Evolutionary conservation across 1,140 invertebrate species (phyloP).

Genomic region (Phortica variegata): DNA sequence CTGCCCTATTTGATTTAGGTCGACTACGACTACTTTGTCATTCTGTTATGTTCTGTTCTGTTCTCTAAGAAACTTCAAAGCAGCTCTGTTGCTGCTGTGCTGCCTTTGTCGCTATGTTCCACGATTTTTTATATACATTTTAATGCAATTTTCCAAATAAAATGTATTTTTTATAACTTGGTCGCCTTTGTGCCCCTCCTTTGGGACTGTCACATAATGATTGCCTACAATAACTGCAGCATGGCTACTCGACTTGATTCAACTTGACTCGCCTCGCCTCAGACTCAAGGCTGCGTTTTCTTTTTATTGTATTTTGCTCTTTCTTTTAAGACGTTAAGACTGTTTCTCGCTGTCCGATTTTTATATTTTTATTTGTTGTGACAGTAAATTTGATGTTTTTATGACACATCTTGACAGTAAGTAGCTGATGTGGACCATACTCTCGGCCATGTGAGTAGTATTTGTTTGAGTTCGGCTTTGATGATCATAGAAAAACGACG

Average conservation of each 20-base stretch:
- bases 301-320: conserved; percentile 32
- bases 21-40: conserved; percentile 8
- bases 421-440: conserved; percentile 37
- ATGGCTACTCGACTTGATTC: conserved; percentile 9
- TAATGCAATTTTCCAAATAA: conserved; percentile 53
- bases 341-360: conserved; percentile 31
- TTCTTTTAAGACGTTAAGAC: background rate
- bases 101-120: conserved; percentile 10
- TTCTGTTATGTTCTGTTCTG: background rate
- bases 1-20: conserved; percentile 42
- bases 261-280: conserved; percentile 20
- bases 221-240: conserved; percentile 12
- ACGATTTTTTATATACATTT: conserved; percentile 40
- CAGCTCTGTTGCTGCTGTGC: too few species aligned
- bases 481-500: too few species aligned
- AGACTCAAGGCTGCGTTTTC: conserved; percentile 29
- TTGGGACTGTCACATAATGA: conserved; percentile 17
- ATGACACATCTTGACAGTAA: conserved; percentile 51
- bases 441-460: conserved; percentile 2
- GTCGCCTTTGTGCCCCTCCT: conserved; percentile 19
- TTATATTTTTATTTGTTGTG: conserved; percentile 54
- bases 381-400: conserved; percentile 54
- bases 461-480: too few species aligned
- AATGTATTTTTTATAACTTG: conserved; percentile 44
- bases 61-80: background rate